Percentiles rank a stretch among this genome's conserved stretches.
These are phyloP conservation scores for Clostera curtula DNA, from an alignment of 2,888 invertebrate genomes.

Conservation along the genomic window DNA sequence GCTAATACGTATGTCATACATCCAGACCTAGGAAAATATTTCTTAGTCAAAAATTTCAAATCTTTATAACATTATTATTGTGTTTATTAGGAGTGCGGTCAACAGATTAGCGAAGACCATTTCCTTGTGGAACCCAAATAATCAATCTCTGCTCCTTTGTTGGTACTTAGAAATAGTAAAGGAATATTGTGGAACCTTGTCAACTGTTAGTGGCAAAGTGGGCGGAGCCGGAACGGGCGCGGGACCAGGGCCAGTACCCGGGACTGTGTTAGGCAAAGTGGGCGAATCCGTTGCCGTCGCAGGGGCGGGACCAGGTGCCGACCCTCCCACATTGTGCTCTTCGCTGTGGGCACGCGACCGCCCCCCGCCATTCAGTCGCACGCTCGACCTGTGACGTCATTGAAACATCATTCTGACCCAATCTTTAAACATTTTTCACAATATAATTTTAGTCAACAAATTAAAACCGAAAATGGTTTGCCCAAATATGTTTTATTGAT, in stretches of 20 bases:
- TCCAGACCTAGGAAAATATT: no score
- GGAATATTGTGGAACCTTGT: no score
- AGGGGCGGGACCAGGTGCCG: slow-evolving; percentile 16
- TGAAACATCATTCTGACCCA: background rate
- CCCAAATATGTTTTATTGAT: no score
- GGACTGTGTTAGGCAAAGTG: slow-evolving; percentile 8
- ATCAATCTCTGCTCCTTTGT: no score
- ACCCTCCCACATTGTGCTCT: slow-evolving; percentile 30
- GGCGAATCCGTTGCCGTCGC: slow-evolving; percentile 16
- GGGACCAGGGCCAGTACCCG: slow-evolving; percentile 11
- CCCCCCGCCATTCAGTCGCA: slow-evolving; percentile 15
- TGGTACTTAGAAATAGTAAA: no score
- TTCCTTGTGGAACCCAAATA: no score
- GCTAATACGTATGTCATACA: no score
- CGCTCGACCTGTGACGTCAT: slow-evolving; percentile 18
- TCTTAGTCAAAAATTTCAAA: no score
- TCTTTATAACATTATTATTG: no score
- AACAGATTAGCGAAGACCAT: no score
- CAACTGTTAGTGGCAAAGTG: slow-evolving; percentile 60
- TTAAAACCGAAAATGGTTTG: background rate
- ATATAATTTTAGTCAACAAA: background rate
- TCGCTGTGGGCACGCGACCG: slow-evolving; percentile 42
- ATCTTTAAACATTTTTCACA: background rate
- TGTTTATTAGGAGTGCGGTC: no score
- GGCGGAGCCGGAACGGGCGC: slow-evolving; percentile 20